phyloP scores from a whole-genome alignment of 2,797 vertebrate species.

The Takifugu rubripes region DNA sequence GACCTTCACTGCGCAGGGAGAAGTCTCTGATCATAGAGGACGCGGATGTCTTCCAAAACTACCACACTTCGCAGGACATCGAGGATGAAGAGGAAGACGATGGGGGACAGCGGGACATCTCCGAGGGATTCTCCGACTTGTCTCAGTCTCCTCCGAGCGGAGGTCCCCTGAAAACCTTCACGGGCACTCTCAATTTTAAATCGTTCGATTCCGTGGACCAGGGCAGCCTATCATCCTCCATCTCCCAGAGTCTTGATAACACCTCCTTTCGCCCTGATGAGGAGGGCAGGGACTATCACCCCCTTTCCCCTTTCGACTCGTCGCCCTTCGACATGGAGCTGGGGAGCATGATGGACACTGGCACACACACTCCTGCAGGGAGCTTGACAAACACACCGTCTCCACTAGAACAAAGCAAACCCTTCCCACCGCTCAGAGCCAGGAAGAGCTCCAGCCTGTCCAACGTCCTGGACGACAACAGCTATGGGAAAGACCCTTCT shows the following conservation, averaged over 20 bases:
- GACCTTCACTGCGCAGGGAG: slow-evolving; percentile 55
- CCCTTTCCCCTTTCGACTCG: slow-evolving; percentile 84
- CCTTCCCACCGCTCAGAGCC: slow-evolving; percentile 79
- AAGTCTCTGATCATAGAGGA: slow-evolving; percentile 59
- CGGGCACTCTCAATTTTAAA: slow-evolving; percentile 75
- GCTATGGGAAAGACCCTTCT: slow-evolving; percentile 80
- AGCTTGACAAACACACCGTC: slow-evolving; percentile 88
- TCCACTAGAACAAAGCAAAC: slow-evolving; percentile 84
- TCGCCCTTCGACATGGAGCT: slow-evolving; percentile 85
- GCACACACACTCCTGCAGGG: slow-evolving; percentile 78
- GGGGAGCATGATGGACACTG: slow-evolving; percentile 71
- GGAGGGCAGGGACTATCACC: slow-evolving; percentile 82
- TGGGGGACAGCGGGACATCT: slow-evolving; percentile 72
- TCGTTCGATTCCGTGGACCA: slow-evolving; percentile 84
- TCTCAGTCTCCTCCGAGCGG: slow-evolving; percentile 75
- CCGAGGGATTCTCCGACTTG: slow-evolving; percentile 80
- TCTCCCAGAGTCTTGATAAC: slow-evolving; percentile 74
- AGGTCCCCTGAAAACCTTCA: slow-evolving; percentile 66
- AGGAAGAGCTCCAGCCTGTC: slow-evolving; percentile 96
- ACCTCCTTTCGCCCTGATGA: slow-evolving; percentile 50
- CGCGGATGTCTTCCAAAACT: slow-evolving; percentile 59
- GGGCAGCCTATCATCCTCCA: slow-evolving; percentile 77
- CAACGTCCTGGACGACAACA: slow-evolving; percentile 90
- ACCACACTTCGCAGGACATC: slow-evolving; percentile 60
- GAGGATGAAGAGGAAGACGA: slow-evolving; percentile 71